phyloP scores from a whole-genome alignment of 2,113 vertebrate genomes.

The rat (Rattus norvegicus) region DNA sequence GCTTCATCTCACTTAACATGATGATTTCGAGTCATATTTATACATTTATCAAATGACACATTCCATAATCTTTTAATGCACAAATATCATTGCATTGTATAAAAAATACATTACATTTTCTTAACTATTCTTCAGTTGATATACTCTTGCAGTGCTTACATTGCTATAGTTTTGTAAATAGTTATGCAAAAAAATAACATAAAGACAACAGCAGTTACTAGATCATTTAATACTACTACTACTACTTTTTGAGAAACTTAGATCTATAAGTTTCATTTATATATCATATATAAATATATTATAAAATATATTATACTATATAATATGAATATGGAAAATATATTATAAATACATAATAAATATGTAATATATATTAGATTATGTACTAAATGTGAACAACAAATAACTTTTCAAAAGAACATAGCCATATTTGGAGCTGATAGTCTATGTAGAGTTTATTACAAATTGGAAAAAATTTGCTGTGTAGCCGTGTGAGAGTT shows the following conservation, averaged over 20 bases:
- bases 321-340: too few relatives aligned
- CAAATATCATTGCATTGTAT: neutral
- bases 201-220: neutral
- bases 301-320: too few relatives aligned
- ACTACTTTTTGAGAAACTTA: neutral
- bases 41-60: neutral
- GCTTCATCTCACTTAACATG: neutral
- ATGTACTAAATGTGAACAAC: neutral
- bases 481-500: too few relatives aligned
- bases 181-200: neutral
- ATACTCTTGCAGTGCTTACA: neutral
- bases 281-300: too few relatives aligned
- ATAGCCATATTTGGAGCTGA: neutral
- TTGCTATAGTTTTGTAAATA: neutral
- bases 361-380: neutral
- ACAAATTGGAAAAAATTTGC: neutral
- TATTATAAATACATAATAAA: too few relatives aligned
- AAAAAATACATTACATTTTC: neutral
- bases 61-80: neutral
- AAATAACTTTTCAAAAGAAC: neutral
- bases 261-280: neutral
- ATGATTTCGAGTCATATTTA: neutral
- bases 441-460: neutral
- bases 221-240: neutral
- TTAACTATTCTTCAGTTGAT: neutral